Evolutionary conservation across 2,797 vertebrate genomes (phyloP), one percentile per base, ranked within the genome.

Genomic region (Acipenser oxyrinchus): DNA sequence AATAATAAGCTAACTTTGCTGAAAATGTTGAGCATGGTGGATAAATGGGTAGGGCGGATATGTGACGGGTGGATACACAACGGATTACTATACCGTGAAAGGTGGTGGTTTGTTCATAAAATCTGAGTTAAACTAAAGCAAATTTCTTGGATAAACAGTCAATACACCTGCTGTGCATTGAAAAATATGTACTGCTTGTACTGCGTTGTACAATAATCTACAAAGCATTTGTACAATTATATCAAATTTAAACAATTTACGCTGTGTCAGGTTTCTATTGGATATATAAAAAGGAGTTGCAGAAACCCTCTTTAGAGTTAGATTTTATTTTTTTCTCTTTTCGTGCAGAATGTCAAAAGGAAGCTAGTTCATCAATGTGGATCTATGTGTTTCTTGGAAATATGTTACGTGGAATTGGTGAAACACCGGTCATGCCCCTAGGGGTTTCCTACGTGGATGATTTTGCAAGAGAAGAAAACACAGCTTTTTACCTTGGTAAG

Each of bases 401-500:
- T 74, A 85, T 92, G 81, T 74, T 93, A 48, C 85, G 90, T 55
- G 91, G 91, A 10, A 87, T 92, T 9, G 91, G 91, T 53, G 91
- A 93, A 67, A 88, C 90, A n/a, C 91, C 91, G 5, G 79, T 92
- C 71, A 85, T 88, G 82, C 91, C 90, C 9, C 72, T 93, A 65
- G 91, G 90, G 5, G 65, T 93, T 10, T 92, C 91, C 64, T 93
- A 92, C 73, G 69, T 93, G 68, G 91, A 93, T 68, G 91, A 92
- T 75, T 92, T 87, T 67, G 83, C 89, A 58, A 83, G 68, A 66
- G 79, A 85, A 48, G 90, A 91, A 70, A 92, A 91, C 75, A 87
- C 88, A 1, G 85, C 90, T 48, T 87, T 93, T 55, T 85, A 86
- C 69, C 67, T 85, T 4, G 77, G 83, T 86, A 75, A 73, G 63